These are phyloP conservation scores for Urocitellus parryii DNA, from an alignment of 2,113 vertebrate species.

Conservation along the genomic window DNA sequence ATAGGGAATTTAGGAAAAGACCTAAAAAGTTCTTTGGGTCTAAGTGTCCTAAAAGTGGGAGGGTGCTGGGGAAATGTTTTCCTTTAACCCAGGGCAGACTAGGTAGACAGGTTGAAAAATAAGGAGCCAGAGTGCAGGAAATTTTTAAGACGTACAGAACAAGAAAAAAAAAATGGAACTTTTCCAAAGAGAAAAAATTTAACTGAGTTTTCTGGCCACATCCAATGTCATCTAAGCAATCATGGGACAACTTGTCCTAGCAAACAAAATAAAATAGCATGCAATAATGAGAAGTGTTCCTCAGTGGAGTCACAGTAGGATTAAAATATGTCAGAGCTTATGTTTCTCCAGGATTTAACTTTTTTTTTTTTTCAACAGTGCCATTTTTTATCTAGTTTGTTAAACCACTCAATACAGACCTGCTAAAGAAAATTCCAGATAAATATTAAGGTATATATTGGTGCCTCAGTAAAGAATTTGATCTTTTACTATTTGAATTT, in stretches of 20 bases:
- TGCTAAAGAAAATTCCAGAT: not conserved
- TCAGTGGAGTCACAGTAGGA: not conserved
- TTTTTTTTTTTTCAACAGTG: not conserved
- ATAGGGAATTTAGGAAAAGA: not conserved
- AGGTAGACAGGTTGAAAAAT: not conserved
- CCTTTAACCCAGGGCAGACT: not conserved
- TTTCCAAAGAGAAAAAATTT: slow-evolving; percentile 1
- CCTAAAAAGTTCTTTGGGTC: not conserved
- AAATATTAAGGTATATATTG: not conserved
- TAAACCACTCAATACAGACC: not conserved
- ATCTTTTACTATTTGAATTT: slow-evolving; percentile 43
- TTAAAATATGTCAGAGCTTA: not conserved
- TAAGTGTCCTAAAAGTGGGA: not conserved
- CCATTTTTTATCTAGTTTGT: not conserved
- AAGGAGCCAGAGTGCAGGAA: not conserved
- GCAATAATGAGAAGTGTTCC: not conserved
- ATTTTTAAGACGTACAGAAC: not conserved
- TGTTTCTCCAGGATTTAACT: not conserved
- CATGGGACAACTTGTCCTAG: not conserved
- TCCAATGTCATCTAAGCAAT: not conserved
- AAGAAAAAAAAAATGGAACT: not conserved
- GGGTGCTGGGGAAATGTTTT: not conserved
- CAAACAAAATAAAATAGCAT: not conserved
- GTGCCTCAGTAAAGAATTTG: slow-evolving; percentile 12
- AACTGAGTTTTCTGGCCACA: not conserved